Evolutionary conservation across 2,888 invertebrate species (phyloP).

Genomic region (Nomada ruficornis): DNA sequence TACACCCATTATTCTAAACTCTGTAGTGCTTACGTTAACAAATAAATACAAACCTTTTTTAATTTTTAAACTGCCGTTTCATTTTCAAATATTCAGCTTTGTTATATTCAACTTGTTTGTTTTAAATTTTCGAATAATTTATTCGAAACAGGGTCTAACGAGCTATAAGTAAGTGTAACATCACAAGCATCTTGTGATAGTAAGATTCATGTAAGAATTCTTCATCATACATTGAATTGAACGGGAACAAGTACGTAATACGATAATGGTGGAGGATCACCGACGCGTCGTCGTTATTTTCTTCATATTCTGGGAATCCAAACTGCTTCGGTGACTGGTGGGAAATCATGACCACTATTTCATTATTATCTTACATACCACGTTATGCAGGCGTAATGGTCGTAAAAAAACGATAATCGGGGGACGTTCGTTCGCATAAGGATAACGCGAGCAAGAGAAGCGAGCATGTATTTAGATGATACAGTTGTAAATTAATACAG

Average conservation of each 20-base stretch:
- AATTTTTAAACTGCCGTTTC: too few relatives aligned
- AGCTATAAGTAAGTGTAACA: too few relatives aligned
- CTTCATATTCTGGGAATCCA: not conserved
- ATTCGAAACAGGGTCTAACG: not conserved
- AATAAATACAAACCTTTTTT: too few relatives aligned
- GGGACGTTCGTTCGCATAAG: not conserved
- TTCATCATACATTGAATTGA: not conserved
- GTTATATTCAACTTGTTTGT: too few relatives aligned
- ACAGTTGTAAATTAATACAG: not conserved
- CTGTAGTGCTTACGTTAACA: too few relatives aligned
- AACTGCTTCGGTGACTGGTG: slow-evolving; percentile 14
- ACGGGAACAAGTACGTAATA: not conserved
- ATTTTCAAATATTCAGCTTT: too few relatives aligned
- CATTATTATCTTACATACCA: slow-evolving; percentile 1
- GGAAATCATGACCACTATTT: slow-evolving; percentile 17
- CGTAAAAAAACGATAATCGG: not conserved
- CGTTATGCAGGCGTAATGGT: not conserved
- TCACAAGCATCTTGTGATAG: too few relatives aligned
- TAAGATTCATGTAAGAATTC: not conserved
- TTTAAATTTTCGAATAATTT: not conserved
- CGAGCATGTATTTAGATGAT: not conserved
- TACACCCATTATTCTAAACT: too few relatives aligned
- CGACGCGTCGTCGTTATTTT: not conserved
- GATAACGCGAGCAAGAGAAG: not conserved
- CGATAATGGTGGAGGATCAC: not conserved